Evolutionary conservation across 2,797 vertebrate genomes (phyloP).

Genomic region (Rhinoraja longicauda): DNA sequence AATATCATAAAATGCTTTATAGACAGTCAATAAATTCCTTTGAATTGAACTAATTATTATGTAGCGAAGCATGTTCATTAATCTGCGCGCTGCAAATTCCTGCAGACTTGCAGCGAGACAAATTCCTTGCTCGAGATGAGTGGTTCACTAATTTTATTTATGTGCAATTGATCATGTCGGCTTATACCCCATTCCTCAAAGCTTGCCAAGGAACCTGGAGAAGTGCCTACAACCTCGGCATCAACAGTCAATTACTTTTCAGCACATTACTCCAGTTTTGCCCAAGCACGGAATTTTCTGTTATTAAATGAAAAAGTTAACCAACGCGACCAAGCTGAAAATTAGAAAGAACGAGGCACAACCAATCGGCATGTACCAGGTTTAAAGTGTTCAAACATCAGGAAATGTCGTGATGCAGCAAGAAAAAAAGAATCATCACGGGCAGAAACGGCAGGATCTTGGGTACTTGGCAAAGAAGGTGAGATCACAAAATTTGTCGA

Average conservation of each 20-base stretch:
- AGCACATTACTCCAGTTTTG: neutral
- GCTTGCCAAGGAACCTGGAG: neutral
- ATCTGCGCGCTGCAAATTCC: neutral
- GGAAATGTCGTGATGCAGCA: neutral
- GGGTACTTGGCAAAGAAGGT: neutral
- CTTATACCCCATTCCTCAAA: neutral
- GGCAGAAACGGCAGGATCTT: neutral
- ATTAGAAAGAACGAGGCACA: neutral
- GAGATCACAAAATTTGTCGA: too few species aligned
- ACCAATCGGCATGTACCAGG: neutral
- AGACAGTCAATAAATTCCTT: neutral
- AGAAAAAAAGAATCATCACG: neutral
- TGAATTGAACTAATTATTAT: neutral
- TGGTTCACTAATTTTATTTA: neutral
- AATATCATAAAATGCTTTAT: neutral
- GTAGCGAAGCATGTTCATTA: neutral
- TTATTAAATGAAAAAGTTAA: neutral
- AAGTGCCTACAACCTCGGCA: neutral
- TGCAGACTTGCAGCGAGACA: neutral
- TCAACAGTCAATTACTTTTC: neutral
- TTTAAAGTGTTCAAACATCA: neutral
- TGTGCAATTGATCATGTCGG: neutral
- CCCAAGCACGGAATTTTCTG: neutral
- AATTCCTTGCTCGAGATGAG: neutral
- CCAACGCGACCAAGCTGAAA: neutral